phyloP scores from a whole-genome alignment of 2,113 vertebrate genomes.

The Atherinomorus stipes region DNA sequence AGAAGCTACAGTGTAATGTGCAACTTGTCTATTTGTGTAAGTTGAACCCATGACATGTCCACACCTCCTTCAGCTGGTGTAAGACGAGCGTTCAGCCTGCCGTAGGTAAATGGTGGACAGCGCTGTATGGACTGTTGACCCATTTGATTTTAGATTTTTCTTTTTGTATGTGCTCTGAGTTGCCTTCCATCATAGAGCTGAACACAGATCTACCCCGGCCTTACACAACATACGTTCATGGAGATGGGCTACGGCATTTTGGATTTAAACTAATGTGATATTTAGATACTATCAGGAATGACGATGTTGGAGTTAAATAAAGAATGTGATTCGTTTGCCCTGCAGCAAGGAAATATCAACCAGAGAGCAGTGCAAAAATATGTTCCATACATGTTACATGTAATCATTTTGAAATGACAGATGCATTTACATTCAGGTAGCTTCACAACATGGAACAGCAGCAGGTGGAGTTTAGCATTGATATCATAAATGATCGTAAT shows the following conservation, averaged over 20 bases:
- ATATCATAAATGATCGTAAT: conserved; percentile 24
- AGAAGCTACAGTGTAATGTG: conserved; percentile 27
- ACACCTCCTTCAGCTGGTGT: conserved; percentile 22
- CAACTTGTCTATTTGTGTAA: conserved; percentile 32
- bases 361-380: not conserved
- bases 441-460: conserved; percentile 4
- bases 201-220: conserved; percentile 14
- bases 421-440: conserved; percentile 2
- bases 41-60: conserved; percentile 14
- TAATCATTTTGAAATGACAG: conserved; percentile 24
- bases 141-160: not conserved
- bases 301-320: not conserved
- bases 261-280: conserved; percentile 14
- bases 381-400: not conserved
- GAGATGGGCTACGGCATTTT: conserved; percentile 20
- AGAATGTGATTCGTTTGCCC: not conserved
- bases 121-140: conserved; percentile 42
- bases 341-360: not conserved
- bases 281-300: conserved; percentile 1
- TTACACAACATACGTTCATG: conserved; percentile 17
- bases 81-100: conserved; percentile 23
- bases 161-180: conserved; percentile 2
- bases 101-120: conserved; percentile 37
- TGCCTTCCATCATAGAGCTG: conserved; percentile 23
- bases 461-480: not conserved